Base-by-base conservation (phyloP, 2,797 vertebrate genomes). In the Meriones psammophilus region DNA sequence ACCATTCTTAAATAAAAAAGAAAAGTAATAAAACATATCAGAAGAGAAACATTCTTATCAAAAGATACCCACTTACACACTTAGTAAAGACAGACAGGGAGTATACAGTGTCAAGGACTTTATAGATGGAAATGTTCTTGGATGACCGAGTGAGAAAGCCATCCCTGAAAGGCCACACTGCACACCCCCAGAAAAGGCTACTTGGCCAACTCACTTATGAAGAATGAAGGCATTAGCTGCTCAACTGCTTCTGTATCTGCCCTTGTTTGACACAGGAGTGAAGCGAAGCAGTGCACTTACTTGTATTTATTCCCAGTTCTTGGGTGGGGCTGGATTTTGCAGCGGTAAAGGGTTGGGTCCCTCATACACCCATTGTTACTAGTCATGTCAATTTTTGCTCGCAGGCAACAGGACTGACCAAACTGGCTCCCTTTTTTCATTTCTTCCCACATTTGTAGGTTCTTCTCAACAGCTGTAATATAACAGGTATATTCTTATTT, bases 331-430 rank as follows among this genome's bases (percentile, higher is more conserved):
- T 99, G 80, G 86, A 99, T 99, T 98, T 99, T 99, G 99, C 99
- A 99, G 96, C 99, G 99, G 98, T 99, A 99, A 58, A 99, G 98
- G 3, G 99, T 99, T 79, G 99, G 99, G 98, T 99, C 99, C 94
- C 99, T 99, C 99, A 99, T 95, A 97, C 99, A 99, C 90, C 99
- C 99, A 30, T 99, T 99, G 98, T 99, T 99, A 98, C 99, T 99
- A 97, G 20, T 99, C 99, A 99, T 99, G 98, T 99, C 99, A 28
- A 99, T 99, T 98, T 99, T 99, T 83, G 99, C 99, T 96, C 99
- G 99, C 98, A 99, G 99, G 98, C 99, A 99, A 98, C 99, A 99
- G 0, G 98, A 99, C 98, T 99, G 99, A 60, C 99, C 99, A 0
- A 77, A 98, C 89, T 98, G 98, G 66, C 99, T 99, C 74, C 99